Evolutionary conservation across 2,797 vertebrate genomes (phyloP).

Genomic region (Rhinophrynus dorsalis): DNA sequence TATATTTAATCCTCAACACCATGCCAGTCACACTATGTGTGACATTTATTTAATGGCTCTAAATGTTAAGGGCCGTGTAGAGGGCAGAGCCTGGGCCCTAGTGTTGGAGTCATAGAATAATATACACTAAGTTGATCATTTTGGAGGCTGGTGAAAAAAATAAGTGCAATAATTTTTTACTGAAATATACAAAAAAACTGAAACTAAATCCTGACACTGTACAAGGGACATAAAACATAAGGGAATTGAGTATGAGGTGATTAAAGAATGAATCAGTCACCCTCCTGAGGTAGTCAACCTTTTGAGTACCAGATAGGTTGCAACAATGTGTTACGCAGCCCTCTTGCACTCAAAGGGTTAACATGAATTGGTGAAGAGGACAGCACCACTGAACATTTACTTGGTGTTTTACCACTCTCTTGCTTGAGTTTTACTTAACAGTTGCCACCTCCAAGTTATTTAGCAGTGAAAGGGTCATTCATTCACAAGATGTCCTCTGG

Average conservation of each 20-base stretch:
- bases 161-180: not conserved
- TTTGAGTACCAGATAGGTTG: not conserved
- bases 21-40: too few relatives aligned
- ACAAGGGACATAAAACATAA: conserved; percentile 30
- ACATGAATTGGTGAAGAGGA: not conserved
- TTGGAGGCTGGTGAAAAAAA: not conserved
- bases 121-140: not conserved
- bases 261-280: too few relatives aligned
- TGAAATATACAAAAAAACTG: conserved; percentile 17
- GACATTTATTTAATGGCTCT: too few relatives aligned
- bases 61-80: too few relatives aligned
- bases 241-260: not conserved
- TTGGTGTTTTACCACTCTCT: not conserved
- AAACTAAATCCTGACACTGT: not conserved
- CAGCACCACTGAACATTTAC: not conserved
- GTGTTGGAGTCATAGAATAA: too few relatives aligned
- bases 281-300: too few relatives aligned
- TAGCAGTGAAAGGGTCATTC: too few relatives aligned
- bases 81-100: too few relatives aligned
- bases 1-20: too few relatives aligned
- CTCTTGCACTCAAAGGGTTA: not conserved
- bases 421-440: too few relatives aligned
- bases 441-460: not conserved
- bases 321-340: not conserved
- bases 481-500: not conserved